Conservation (phyloP, 1,140 invertebrate species). For the Trichogramma pretiosum region DNA sequence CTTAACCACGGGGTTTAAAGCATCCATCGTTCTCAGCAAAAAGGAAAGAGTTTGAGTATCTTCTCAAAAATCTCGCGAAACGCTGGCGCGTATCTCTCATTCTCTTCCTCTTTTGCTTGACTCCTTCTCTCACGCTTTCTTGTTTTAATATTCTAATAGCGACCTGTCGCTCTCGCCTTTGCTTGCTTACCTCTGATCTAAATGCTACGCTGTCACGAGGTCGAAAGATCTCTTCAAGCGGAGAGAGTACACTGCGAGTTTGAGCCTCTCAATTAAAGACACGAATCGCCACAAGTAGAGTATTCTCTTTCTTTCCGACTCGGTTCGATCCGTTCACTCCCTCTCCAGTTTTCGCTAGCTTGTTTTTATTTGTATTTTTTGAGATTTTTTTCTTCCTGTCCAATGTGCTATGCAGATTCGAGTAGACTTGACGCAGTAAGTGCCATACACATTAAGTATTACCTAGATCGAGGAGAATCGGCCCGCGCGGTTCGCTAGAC, state of each 20-base stretch:
- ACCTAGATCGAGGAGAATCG: constrained; percentile 1
- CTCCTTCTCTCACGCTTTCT: constrained; percentile 12
- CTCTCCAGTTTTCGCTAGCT: neutral
- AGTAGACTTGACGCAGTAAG: constrained; percentile 10
- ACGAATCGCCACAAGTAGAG: constrained; percentile 6
- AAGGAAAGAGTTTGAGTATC: too few species aligned
- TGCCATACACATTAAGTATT: constrained; percentile 11
- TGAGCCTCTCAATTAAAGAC: constrained; percentile 18
- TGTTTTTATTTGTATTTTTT: neutral
- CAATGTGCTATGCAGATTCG: neutral
- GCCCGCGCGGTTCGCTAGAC: neutral
- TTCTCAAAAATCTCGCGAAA: too few species aligned
- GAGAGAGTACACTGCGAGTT: too few species aligned
- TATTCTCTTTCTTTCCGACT: neutral
- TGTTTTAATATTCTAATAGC: constrained; percentile 20
- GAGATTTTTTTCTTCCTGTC: neutral
- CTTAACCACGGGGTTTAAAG: too few species aligned
- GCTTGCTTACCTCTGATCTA: neutral
- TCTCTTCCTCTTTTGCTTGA: too few species aligned
- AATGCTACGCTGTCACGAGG: constrained; percentile 18
- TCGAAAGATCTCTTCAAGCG: too few species aligned
- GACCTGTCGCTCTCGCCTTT: constrained; percentile 16
- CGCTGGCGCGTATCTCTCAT: too few species aligned
- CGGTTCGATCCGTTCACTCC: neutral
- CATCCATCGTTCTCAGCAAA: too few species aligned